Evolutionary conservation across 2,113 vertebrate genomes (phyloP).

Genomic region (Dasyprocta punctata): DNA sequence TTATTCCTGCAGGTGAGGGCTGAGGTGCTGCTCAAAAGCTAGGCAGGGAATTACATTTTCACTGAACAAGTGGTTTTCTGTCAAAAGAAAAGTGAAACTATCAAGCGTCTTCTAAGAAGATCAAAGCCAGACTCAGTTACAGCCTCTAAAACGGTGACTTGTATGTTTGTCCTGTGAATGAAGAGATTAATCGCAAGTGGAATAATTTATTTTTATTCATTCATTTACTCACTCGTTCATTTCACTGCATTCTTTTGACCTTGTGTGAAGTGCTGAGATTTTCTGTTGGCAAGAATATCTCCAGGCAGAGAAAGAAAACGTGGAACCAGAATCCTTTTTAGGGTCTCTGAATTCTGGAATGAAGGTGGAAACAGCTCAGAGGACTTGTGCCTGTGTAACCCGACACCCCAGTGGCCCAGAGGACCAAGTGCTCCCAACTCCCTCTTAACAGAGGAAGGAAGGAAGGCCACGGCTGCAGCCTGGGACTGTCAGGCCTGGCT

Average conservation of each 20-base stretch:
- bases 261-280: neutral
- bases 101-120: neutral
- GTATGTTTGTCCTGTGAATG: neutral
- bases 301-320: neutral
- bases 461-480: neutral
- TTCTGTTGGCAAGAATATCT: neutral
- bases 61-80: conserved; percentile 6
- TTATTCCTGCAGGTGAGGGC: neutral
- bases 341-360: neutral
- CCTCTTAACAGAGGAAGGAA: neutral
- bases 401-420: too few species aligned
- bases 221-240: neutral
- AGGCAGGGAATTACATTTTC: conserved; percentile 46
- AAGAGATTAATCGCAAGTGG: neutral
- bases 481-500: neutral
- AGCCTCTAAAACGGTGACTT: neutral
- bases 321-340: neutral
- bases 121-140: conserved; percentile 22
- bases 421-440: neutral
- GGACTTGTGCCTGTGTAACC: neutral
- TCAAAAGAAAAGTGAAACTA: conserved; percentile 52
- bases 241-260: neutral
- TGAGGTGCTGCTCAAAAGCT: neutral
- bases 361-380: neutral
- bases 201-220: neutral